Base-by-base conservation (phyloP, 2,888 invertebrate species). In the Shargacucullia verbasci region DNA sequence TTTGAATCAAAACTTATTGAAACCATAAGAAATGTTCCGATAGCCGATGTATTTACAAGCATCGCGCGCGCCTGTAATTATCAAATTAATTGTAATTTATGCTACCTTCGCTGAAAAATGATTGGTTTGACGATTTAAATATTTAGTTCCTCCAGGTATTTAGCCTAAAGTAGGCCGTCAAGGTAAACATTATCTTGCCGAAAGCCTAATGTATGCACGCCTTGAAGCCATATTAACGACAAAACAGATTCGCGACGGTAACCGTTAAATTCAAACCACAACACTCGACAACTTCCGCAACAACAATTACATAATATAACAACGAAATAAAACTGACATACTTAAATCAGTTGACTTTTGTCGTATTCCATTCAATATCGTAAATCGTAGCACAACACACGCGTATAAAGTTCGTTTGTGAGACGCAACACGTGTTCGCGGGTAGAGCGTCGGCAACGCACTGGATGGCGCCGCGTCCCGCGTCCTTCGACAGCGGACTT, bases 401-500 rank as follows among this genome's bases (percentile, higher is more conserved):
- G 73, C 76, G 76, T 54, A 43, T 38, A 35, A 49, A 59, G 60
- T 77, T 75, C 75, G 70, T 64, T 59, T 47, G 20, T 57, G 20
- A 10, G 34, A 59, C 46, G 56, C 47, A 27, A 67, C 53, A 70
- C 79, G 72, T 79, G 72, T 73, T 64, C 58, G 43, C 76, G 47
- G 57, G 43, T 66, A 71, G 59, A 70, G 75, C 76, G 81, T 84
- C 82, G 80, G 75, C 73, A 79, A 78, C 83, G 80, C 81, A 90
- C 91, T 90, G 86, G 60, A 52, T 41, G 80, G 60, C 63, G 64
- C 46, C 39, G 56, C 71, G 62, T 44, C 55, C 61, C 55, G 78
- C 84, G 91, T 90, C 91, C 91, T 91, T 90, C 91, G 85, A 85
- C 88, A 88, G 87, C 88, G 86, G 85, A 90, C 91, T 91, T 91